Conservation (phyloP, 2,797 vertebrate species). For the Tapirus indicus region DNA sequence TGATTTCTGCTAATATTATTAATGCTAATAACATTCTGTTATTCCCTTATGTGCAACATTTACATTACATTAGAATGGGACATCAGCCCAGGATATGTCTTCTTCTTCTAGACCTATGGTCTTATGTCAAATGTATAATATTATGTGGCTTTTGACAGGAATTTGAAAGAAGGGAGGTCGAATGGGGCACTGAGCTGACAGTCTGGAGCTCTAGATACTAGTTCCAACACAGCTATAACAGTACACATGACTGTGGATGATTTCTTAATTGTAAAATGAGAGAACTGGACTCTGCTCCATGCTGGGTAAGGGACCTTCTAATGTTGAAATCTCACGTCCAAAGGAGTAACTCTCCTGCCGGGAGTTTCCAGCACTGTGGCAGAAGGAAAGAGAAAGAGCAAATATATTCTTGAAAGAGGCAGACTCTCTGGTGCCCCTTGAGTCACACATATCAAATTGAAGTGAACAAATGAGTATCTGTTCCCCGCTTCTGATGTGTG, state of each 20-base stretch:
- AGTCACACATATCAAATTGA: constrained; percentile 38
- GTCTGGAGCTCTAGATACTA: not conserved
- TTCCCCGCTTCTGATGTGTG: not conserved
- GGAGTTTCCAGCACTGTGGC: not conserved
- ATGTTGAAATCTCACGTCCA: not conserved
- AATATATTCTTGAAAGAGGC: not conserved
- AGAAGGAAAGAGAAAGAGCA: constrained; percentile 22
- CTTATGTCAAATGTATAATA: not conserved
- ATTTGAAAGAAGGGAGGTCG: not conserved
- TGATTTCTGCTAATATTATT: constrained; percentile 4
- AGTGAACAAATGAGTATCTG: not conserved
- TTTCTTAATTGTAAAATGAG: constrained; percentile 5
- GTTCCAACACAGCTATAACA: not conserved
- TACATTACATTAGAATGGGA: not conserved
- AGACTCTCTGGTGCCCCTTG: not conserved
- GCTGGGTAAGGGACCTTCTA: not conserved
- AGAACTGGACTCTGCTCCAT: not conserved
- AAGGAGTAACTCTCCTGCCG: not conserved
- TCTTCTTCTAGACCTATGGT: not conserved
- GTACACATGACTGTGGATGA: not conserved
- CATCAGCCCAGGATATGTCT: not conserved
- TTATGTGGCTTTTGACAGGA: not conserved
- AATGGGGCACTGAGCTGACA: not conserved
- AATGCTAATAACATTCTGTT: not conserved
- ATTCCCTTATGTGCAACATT: not conserved